Evolutionary conservation across 2,113 vertebrate species (phyloP), one percentile per base, ranked within the genome.

Genomic region (Gobio gobio): DNA sequence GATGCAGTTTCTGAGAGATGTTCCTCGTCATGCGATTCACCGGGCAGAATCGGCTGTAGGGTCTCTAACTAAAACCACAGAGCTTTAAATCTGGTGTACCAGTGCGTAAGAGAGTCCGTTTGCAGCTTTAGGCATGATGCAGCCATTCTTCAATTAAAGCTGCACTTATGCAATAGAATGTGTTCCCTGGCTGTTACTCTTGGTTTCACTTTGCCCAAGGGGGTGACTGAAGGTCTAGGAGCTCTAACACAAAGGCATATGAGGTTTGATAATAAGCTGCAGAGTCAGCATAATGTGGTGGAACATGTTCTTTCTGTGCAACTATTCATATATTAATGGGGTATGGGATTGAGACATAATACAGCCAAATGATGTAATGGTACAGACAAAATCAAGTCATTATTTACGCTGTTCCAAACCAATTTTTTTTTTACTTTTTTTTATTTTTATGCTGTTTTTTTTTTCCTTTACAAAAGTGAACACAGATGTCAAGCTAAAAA

Each of bases 51-150:
- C 40, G 22, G 20, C 74, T 40, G 72, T 77, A 56, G 51, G 24
- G 40, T 66, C 51, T 58, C 47, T 33, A 24, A n/a, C 24, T 18
- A n/a, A 78, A 83, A 63, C 63, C 68, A 36, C 40, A 24, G n/a
- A 26, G 36, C 70, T 87, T 84, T 77, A 82, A 16, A 81, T n/a
- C 58, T 66, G 40, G 49, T 36, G 49, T 70, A 82, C 20, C 73
- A 29, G 43, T 72, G 51, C 6, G 8, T 77, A 54, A 68, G 68
- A 14, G 33, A 61, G 24, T 36, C n/a, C 33, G 45, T 43, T 59
- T 59, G 74, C 43, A 18, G 86, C 76, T 66, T 68, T 68, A 51
- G 76, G 47, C 24, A 36, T 59, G 63, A 10, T 51, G 10, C 7
- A 40, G 75, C n/a, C 49, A 22, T 70, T 85, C 36, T 59, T 72